These are phyloP conservation scores for Fratercula arctica DNA, from an alignment of 2,797 vertebrate genomes.

Conservation along the genomic window DNA sequence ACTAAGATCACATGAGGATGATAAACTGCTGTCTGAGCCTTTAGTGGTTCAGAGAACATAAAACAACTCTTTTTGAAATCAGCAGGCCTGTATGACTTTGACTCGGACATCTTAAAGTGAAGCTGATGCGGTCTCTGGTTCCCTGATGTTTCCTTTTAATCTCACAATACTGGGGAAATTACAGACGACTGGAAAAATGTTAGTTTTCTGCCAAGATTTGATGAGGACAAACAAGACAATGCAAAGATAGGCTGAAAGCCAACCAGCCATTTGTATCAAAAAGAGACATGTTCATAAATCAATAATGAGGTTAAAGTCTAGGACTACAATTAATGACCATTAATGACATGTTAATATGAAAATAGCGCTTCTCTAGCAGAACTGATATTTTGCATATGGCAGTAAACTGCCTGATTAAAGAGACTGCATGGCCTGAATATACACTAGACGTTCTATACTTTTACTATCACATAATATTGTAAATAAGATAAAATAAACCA, in stretches of 20 bases:
- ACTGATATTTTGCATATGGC: background rate
- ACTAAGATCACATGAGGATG: background rate
- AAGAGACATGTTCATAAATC: background rate
- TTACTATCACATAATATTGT: background rate
- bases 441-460: background rate
- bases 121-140: background rate
- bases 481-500: background rate
- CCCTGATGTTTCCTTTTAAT: background rate
- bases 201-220: slow-evolving; percentile 1
- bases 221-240: background rate
- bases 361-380: background rate
- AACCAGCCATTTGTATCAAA: background rate
- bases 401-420: background rate
- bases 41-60: background rate
- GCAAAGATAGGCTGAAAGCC: background rate
- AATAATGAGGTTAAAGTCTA: background rate
- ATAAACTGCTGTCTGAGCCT: background rate
- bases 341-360: background rate
- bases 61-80: background rate
- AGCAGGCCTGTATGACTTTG: background rate
- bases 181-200: background rate
- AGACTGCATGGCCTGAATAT: background rate
- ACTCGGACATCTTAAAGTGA: background rate
- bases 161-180: background rate
- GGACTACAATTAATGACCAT: background rate